Conservation (phyloP, 2,888 invertebrate genomes). For the Trissolcus japonicus region DNA sequence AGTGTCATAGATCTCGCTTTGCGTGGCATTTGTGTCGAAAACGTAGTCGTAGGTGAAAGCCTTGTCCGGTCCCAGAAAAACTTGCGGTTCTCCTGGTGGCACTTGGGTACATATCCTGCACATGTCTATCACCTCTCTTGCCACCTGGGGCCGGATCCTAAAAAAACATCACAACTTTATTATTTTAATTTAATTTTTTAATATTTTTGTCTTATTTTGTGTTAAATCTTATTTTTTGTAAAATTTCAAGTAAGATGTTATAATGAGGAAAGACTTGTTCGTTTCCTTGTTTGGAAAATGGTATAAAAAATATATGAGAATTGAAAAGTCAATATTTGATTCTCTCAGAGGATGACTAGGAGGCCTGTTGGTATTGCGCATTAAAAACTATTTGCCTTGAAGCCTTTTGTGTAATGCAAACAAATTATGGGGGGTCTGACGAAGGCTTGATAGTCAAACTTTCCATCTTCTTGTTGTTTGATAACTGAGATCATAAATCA, state of each 20-base stretch:
- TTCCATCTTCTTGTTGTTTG: conserved; percentile 11
- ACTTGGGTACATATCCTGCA: conserved; percentile 95
- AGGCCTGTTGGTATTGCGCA: neutral
- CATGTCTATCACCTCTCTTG: conserved; percentile 95
- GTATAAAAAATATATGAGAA: neutral
- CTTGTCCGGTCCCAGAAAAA: conserved; percentile 94
- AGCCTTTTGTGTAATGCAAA: conserved; percentile 11
- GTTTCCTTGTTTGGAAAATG: no score
- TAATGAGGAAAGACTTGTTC: neutral
- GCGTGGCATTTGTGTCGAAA: conserved; percentile 87
- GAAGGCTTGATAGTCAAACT: conserved; percentile 1
- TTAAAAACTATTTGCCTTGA: conserved; percentile 7
- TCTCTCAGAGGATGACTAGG: conserved; percentile 1
- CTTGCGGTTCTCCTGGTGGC: conserved; percentile 86
- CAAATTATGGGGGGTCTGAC: conserved; percentile 11
- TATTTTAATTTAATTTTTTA: neutral
- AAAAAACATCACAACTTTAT: conserved; percentile 59
- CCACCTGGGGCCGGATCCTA: conserved; percentile 96
- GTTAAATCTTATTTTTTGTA: no score
- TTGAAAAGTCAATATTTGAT: conserved; percentile 30
- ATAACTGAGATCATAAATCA: conserved; percentile 13
- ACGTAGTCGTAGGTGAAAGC: conserved; percentile 98
- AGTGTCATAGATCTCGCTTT: conserved; percentile 87
- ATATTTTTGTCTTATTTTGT: neutral
- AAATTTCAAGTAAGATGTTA: neutral